Evolutionary conservation across 1,140 invertebrate genomes (phyloP).

Genomic region (Orius laevigatus): DNA sequence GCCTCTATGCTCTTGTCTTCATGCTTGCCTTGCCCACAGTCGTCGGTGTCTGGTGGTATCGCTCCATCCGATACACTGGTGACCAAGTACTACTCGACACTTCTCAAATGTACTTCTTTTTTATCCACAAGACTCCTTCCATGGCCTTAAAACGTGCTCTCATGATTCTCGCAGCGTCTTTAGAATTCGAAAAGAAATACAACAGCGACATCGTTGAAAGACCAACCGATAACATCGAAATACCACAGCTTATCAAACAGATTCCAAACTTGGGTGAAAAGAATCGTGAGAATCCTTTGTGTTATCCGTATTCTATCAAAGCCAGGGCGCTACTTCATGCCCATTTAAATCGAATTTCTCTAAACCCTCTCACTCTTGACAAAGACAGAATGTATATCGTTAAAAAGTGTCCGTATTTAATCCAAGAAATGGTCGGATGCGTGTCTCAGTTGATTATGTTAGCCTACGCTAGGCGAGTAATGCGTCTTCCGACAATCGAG

Average conservation of each 20-base stretch:
- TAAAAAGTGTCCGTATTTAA: conserved; percentile 85
- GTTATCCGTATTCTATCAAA: conserved; percentile 91
- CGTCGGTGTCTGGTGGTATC: conserved; percentile 97
- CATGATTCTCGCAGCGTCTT: conserved; percentile 89
- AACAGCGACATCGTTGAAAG: conserved; percentile 90
- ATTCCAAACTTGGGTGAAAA: conserved; percentile 71
- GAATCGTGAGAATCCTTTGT: conserved; percentile 86
- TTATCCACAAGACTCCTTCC: conserved; percentile 85
- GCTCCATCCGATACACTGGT: conserved; percentile 89
- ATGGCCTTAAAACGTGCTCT: conserved; percentile 90
- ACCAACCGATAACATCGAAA: conserved; percentile 86
- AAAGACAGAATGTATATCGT: conserved; percentile 74
- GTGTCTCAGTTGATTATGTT: conserved; percentile 84
- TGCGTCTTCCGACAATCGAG: conserved; percentile 70
- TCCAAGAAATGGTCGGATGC: conserved; percentile 95
- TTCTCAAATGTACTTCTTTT: conserved; percentile 88
- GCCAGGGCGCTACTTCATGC: conserved; percentile 86
- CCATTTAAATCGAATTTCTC: conserved; percentile 67
- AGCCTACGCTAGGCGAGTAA: conserved; percentile 72
- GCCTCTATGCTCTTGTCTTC: conserved; percentile 89
- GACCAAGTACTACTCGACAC: conserved; percentile 92
- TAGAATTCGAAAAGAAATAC: conserved; percentile 87
- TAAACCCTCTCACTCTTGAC: conserved; percentile 70
- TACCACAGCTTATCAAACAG: conserved; percentile 57
- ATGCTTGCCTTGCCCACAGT: conserved; percentile 91